phyloP scores from a whole-genome alignment of 2,797 vertebrate genomes.

The Rhabdomys pumilio region DNA sequence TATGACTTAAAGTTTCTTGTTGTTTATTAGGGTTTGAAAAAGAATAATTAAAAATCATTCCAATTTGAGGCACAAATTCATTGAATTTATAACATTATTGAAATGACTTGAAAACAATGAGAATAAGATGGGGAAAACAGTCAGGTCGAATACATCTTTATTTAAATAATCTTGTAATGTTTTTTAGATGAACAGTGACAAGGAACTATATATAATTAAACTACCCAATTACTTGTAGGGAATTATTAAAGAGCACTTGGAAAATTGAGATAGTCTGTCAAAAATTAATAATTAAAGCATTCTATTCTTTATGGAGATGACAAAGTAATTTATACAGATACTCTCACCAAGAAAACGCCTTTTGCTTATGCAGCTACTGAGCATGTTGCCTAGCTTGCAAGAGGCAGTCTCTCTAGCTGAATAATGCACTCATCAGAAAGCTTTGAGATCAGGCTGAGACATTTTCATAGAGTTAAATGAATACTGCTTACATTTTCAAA shows the following conservation, averaged over 20 bases:
- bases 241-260: slow-evolving; percentile 73
- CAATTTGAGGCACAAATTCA: not conserved
- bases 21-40: slow-evolving; percentile 48
- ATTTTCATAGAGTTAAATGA: not conserved
- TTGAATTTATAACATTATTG: slow-evolving; percentile 39
- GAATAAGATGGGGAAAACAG: not conserved
- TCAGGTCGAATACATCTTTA: slow-evolving; percentile 27
- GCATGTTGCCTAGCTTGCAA: not conserved
- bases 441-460: not conserved
- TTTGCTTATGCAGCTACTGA: not conserved
- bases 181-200: slow-evolving; percentile 68
- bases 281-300: slow-evolving; percentile 61
- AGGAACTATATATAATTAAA: slow-evolving; percentile 71
- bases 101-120: slow-evolving; percentile 30
- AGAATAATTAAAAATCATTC: slow-evolving; percentile 39
- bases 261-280: slow-evolving; percentile 65
- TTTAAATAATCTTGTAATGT: slow-evolving; percentile 34
- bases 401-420: not conserved
- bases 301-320: slow-evolving; percentile 36
- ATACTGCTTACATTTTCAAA: not conserved
- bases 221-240: slow-evolving; percentile 44
- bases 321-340: slow-evolving; percentile 42
- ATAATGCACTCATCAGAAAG: not conserved
- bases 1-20: slow-evolving; percentile 44
- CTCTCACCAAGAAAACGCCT: not conserved